These are phyloP conservation scores for Diplodus puntazzo DNA, from an alignment of 2,797 vertebrate species.

Conservation along the genomic window DNA sequence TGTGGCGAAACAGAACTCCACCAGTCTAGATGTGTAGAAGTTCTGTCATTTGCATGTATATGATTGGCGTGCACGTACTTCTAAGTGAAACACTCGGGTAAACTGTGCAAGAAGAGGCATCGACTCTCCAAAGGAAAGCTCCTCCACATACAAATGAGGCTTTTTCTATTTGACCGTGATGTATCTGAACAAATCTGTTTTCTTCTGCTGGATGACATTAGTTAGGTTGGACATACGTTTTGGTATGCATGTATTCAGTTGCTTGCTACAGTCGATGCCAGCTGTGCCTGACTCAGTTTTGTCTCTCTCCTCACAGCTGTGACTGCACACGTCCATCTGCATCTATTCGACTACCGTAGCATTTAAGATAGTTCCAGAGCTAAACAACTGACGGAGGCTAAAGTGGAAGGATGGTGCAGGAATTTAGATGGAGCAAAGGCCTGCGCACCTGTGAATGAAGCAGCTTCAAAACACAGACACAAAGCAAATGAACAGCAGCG, in stretches of 20 bases:
- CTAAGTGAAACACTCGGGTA: conserved; percentile 19
- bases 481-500: conserved; percentile 56
- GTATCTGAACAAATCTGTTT: conserved; percentile 21
- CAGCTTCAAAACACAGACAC: conserved; percentile 29
- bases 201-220: background rate
- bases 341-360: conserved; percentile 2
- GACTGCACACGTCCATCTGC: conserved; percentile 9
- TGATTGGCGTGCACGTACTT: background rate
- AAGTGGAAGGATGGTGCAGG: conserved; percentile 9
- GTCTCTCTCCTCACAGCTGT: conserved; percentile 34
- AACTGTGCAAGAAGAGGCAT: background rate
- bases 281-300: conserved; percentile 39
- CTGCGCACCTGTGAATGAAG: conserved; percentile 31
- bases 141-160: conserved; percentile 10
- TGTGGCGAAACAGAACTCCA: conserved; percentile 7
- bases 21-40: background rate
- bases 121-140: background rate
- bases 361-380: conserved; percentile 32
- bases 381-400: conserved; percentile 22
- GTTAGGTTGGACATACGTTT: conserved; percentile 31
- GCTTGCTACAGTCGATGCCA: conserved; percentile 12
- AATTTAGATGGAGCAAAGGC: conserved; percentile 16
- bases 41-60: conserved; percentile 15
- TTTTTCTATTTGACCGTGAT: conserved; percentile 20
- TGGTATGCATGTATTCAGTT: conserved; percentile 19